Conservation (phyloP, 2,797 vertebrate species). For the Danio albolineatus region DNA sequence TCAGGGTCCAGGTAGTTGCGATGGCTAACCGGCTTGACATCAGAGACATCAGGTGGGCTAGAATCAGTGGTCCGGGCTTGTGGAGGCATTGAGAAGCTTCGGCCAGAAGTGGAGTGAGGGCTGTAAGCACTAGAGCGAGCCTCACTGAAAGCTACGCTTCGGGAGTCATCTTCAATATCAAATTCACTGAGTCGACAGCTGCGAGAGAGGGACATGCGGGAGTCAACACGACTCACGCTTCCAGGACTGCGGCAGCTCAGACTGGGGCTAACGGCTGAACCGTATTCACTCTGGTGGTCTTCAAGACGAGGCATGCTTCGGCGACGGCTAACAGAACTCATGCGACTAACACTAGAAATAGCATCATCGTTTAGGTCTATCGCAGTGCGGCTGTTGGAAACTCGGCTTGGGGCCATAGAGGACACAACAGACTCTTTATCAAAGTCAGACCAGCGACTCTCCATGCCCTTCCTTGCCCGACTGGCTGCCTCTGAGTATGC, state of each 20-base stretch:
- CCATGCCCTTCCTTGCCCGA: constrained; percentile 79
- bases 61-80: constrained; percentile 77
- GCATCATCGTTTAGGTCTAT: constrained; percentile 77
- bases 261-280: constrained; percentile 71
- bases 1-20: constrained; percentile 92
- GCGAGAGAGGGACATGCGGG: constrained; percentile 80
- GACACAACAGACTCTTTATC: constrained; percentile 83
- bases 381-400: constrained; percentile 71
- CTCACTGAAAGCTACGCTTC: constrained; percentile 80
- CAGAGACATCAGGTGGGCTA: constrained; percentile 59
- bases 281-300: constrained; percentile 62
- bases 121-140: constrained; percentile 77
- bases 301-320: constrained; percentile 77
- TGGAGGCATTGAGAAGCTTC: constrained; percentile 90
- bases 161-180: constrained; percentile 80
- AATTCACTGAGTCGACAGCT: constrained; percentile 85
- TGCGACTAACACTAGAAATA: constrained; percentile 79
- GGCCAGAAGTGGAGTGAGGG: constrained; percentile 81
- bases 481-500: constrained; percentile 81
- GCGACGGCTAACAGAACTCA: constrained; percentile 71
- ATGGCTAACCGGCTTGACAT: constrained; percentile 79
- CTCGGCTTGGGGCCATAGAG: constrained; percentile 74
- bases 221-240: constrained; percentile 78
- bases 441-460: constrained; percentile 85
- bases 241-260: constrained; percentile 76